Percentiles rank a stretch among this genome's conserved stretches.
phyloP scores from a whole-genome alignment of 1,140 invertebrate genomes.

The Heliconius melpomene region DNA sequence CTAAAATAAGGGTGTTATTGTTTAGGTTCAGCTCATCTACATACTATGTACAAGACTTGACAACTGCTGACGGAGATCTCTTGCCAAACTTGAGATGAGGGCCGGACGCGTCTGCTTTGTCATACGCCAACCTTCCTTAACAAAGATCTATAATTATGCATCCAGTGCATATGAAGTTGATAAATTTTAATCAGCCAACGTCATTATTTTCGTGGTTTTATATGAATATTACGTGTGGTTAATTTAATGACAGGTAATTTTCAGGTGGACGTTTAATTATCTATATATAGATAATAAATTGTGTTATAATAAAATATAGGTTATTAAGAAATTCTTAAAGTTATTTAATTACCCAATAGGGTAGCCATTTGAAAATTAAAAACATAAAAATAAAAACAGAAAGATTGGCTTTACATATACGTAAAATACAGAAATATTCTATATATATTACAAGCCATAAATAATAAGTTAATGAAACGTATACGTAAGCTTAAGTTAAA shows the following conservation, averaged over 20 bases:
- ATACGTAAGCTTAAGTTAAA: no score
- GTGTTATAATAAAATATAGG: not conserved
- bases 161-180: constrained; percentile 35
- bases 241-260: not conserved
- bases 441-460: no score
- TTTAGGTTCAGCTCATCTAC: not conserved
- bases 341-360: no score
- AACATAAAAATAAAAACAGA: no score
- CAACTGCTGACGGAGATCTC: constrained; percentile 66
- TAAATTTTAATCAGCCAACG: constrained; percentile 27
- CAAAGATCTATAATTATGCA: constrained; percentile 65
- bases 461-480: not conserved
- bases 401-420: no score
- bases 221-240: not conserved
- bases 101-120: constrained; percentile 69
- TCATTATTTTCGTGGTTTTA: constrained; percentile 27
- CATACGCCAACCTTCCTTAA: constrained; percentile 53
- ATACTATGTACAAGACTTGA: constrained; percentile 41
- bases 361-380: no score
- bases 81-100: constrained; percentile 70
- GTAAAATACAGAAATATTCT: not conserved
- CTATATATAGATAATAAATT: not conserved
- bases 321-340: not conserved
- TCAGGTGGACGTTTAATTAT: not conserved
- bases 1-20: not conserved